These are phyloP conservation scores for Ditylenchus dipsaci DNA, from an alignment of 1,140 invertebrate species.

Conservation along the genomic window DNA sequence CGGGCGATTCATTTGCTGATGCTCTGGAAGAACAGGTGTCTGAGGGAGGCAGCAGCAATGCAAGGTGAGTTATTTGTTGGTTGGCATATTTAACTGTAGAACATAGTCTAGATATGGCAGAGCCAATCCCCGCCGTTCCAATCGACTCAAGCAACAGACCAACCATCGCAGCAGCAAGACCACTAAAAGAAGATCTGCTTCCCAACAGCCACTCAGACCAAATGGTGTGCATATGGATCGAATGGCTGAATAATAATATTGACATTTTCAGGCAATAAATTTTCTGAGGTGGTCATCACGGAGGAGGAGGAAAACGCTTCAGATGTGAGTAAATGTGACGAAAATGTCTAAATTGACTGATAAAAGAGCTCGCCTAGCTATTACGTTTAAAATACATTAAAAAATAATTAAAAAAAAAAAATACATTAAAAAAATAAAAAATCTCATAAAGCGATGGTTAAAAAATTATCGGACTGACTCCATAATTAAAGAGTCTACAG, in stretches of 20 bases:
- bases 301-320: not conserved
- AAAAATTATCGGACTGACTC: too few species aligned
- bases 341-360: not conserved
- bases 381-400: too few species aligned
- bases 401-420: too few species aligned
- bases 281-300: not conserved
- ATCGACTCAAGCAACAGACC: not conserved
- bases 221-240: too few species aligned
- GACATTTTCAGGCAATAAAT: not conserved
- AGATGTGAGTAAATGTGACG: not conserved
- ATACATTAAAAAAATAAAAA: too few species aligned
- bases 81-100: not conserved
- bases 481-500: too few species aligned
- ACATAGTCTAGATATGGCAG: not conserved
- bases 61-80: not conserved
- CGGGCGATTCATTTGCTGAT: conserved; percentile 1
- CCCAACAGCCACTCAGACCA: not conserved
- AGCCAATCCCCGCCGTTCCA: not conserved
- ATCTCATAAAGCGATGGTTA: too few species aligned
- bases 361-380: too few species aligned
- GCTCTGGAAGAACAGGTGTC: not conserved
- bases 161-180: not conserved
- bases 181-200: not conserved
- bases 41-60: not conserved
- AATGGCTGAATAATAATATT: too few species aligned